These are phyloP conservation scores for Rhodinocichla rosea DNA, from an alignment of 2,113 vertebrate species.

Conservation along the genomic window DNA sequence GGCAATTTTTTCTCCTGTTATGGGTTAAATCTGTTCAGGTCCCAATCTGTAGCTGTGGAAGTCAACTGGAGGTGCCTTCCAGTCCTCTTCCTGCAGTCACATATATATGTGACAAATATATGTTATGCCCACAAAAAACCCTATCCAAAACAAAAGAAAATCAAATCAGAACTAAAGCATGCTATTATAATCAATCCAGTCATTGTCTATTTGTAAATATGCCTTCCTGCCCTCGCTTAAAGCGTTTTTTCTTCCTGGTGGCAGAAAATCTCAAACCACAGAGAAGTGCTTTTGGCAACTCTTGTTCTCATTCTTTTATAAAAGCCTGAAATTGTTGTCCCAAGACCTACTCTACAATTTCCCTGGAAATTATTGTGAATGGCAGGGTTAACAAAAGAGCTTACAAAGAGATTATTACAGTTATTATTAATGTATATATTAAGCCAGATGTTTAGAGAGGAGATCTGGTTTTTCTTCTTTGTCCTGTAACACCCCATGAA, in stretches of 20 bases:
- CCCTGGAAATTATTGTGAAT: background rate
- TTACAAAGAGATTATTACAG: background rate
- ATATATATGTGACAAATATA: background rate
- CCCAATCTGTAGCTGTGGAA: background rate
- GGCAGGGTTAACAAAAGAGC: background rate
- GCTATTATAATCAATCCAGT: background rate
- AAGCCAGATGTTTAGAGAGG: background rate
- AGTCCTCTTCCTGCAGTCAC: background rate
- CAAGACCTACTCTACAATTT: background rate
- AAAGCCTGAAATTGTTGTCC: background rate
- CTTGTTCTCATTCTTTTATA: background rate
- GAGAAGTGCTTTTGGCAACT: slow-evolving; percentile 10
- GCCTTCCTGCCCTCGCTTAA: background rate
- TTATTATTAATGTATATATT: background rate
- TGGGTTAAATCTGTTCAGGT: background rate
- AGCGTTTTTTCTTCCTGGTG: background rate
- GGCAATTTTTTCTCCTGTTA: background rate
- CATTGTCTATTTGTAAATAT: background rate
- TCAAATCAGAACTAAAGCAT: background rate
- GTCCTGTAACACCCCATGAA: background rate
- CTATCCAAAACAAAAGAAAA: background rate
- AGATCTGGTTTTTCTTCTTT: background rate
- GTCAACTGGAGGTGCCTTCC: background rate
- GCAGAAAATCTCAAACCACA: background rate
- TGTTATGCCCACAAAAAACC: background rate